phyloP scores from a whole-genome alignment of 2,113 vertebrate species.

The Eublepharis macularius region DNA sequence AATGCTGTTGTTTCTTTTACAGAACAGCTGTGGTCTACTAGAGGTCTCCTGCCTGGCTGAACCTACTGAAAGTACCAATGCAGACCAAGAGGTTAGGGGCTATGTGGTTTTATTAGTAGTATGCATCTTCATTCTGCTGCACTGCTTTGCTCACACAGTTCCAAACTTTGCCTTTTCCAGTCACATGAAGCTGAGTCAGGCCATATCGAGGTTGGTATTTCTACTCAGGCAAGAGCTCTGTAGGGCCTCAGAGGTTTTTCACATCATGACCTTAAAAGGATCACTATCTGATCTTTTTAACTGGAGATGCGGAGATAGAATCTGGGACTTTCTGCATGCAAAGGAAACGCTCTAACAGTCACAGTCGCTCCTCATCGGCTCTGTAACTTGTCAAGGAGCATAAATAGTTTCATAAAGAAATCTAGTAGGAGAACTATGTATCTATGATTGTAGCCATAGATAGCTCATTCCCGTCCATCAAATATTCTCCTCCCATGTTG shows the following conservation, averaged over 20 bases:
- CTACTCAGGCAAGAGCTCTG: no score
- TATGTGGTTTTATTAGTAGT: conserved; percentile 8
- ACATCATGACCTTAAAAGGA: no score
- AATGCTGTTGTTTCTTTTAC: conserved; percentile 39
- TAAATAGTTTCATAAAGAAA: not conserved
- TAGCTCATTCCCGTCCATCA: not conserved
- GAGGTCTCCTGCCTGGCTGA: conserved; percentile 46
- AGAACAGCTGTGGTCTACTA: conserved; percentile 61
- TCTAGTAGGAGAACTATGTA: no score
- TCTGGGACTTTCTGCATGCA: no score
- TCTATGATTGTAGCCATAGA: not conserved
- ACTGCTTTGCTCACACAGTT: not conserved
- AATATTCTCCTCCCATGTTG: not conserved
- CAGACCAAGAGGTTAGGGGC: conserved; percentile 82
- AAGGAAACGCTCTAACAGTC: no score
- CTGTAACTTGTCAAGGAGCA: not conserved
- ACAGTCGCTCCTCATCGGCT: not conserved
- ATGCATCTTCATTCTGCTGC: not conserved
- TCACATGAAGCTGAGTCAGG: not conserved
- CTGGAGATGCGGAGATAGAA: no score
- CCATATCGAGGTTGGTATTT: no score
- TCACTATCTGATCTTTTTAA: no score
- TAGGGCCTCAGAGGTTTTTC: no score
- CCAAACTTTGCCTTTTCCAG: not conserved
- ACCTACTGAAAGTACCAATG: conserved; percentile 56